A percentile compares a stretch with the other conserved stretches of the same genome.
Conservation (phyloP, 2,888 invertebrate species). For the Oscheius onirici region DNA sequence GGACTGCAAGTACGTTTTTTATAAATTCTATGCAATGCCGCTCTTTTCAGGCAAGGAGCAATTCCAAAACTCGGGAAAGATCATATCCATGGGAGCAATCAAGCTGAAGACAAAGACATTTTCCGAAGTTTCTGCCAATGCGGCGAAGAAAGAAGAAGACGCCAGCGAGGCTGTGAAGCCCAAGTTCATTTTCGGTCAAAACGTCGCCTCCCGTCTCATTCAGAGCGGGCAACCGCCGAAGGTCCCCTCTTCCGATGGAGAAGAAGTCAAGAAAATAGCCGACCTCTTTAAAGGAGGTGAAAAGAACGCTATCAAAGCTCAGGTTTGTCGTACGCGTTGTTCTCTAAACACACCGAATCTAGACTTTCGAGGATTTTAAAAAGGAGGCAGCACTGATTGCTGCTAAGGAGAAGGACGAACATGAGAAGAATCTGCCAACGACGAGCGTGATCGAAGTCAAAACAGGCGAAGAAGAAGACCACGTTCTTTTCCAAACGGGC, state of each 20-base stretch:
- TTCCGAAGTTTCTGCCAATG: slow-evolving; percentile 21
- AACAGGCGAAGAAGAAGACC: slow-evolving; percentile 67
- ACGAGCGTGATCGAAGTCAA: slow-evolving; percentile 53
- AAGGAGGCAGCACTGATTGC: slow-evolving; percentile 29
- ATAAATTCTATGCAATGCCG: background rate
- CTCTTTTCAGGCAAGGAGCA: slow-evolving; percentile 42
- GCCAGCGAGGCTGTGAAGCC: slow-evolving; percentile 23
- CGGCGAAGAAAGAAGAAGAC: slow-evolving; percentile 46
- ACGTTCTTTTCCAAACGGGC: slow-evolving; percentile 58
- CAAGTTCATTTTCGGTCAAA: slow-evolving; percentile 48
- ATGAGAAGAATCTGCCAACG: slow-evolving; percentile 49
- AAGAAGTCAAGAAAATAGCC: background rate
- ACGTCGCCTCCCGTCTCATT: slow-evolving; percentile 44
- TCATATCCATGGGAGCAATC: slow-evolving; percentile 16
- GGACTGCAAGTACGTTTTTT: slow-evolving; percentile 48
- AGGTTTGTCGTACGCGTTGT: background rate
- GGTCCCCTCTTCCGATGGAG: background rate
- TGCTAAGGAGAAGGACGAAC: slow-evolving; percentile 31
- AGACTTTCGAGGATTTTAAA: slow-evolving; percentile 28
- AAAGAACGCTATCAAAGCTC: background rate
- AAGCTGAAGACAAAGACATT: slow-evolving; percentile 23
- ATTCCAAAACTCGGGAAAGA: slow-evolving; percentile 36
- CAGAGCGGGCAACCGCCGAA: background rate
- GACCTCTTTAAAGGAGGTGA: background rate
- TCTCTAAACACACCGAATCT: too few species aligned